A percentile compares a stretch with the other conserved stretches of the same genome.
These are phyloP conservation scores for Centropristis striata DNA, from an alignment of 2,113 vertebrate genomes.

Conservation along the genomic window DNA sequence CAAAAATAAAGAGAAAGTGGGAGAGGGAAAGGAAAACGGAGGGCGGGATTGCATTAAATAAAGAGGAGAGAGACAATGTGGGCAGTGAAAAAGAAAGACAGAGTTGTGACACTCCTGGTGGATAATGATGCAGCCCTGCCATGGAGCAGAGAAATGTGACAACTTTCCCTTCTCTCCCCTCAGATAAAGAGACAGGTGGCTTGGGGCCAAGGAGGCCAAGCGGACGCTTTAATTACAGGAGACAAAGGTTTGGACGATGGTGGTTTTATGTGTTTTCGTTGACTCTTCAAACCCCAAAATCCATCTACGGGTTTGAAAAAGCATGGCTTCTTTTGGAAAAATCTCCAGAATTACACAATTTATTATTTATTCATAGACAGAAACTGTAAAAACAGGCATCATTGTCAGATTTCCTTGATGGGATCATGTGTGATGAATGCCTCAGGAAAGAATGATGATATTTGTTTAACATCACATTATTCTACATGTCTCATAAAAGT, in stretches of 20 bases:
- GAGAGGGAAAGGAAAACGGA: conserved; percentile 36
- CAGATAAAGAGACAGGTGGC: conserved; percentile 67
- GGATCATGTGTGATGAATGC: too few species aligned
- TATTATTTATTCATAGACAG: too few species aligned
- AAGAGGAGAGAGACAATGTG: conserved; percentile 50
- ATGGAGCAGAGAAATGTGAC: conserved; percentile 73
- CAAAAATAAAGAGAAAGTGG: conserved; percentile 65
- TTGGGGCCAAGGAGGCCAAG: conserved; percentile 63
- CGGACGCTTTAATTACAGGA: conserved; percentile 75
- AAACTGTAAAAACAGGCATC: too few species aligned
- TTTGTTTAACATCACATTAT: too few species aligned
- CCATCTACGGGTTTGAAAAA: too few species aligned
- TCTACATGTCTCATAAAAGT: too few species aligned
- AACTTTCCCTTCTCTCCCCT: conserved; percentile 63
- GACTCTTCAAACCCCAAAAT: too few species aligned
- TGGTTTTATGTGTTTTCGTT: not conserved
- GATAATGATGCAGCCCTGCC: conserved; percentile 54
- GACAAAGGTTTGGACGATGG: conserved; percentile 47
- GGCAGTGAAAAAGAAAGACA: conserved; percentile 39
- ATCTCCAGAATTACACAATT: too few species aligned
- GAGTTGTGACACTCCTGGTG: conserved; percentile 36
- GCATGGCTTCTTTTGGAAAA: too few species aligned
- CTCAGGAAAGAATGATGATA: too few species aligned
- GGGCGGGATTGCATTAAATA: conserved; percentile 35
- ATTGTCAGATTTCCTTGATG: too few species aligned